Evolutionary conservation across 2,888 invertebrate species (phyloP).

Genomic region (Cynaeus angustus): DNA sequence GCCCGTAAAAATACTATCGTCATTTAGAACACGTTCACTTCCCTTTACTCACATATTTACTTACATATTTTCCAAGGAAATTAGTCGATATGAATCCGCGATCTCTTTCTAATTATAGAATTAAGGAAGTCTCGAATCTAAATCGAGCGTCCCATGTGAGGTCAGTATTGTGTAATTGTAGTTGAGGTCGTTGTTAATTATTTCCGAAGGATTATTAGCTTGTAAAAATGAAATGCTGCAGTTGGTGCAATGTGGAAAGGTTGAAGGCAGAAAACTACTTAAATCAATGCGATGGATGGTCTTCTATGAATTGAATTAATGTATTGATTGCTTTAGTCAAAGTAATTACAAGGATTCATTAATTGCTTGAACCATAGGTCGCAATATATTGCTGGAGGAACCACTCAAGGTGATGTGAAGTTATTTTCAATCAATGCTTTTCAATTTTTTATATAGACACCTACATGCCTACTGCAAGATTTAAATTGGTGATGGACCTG

Average conservation of each 20-base stretch:
- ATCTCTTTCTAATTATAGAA: constrained; percentile 44
- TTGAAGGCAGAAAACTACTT: constrained; percentile 1
- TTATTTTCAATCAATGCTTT: constrained; percentile 1
- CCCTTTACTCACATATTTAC: constrained; percentile 24
- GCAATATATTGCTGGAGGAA: neutral
- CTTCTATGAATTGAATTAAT: constrained; percentile 4
- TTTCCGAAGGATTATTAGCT: constrained; percentile 43
- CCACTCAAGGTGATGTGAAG: neutral
- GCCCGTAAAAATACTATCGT: constrained; percentile 10
- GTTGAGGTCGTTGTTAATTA: constrained; percentile 41
- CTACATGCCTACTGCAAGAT: no score
- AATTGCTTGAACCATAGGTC: constrained; percentile 15
- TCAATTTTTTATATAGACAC: neutral
- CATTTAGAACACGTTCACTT: constrained; percentile 30
- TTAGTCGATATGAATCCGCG: constrained; percentile 32
- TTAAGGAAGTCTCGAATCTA: constrained; percentile 47
- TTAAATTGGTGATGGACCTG: no score
- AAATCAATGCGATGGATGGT: neutral
- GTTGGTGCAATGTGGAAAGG: neutral
- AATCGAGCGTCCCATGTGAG: constrained; percentile 41
- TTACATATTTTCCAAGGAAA: constrained; percentile 22
- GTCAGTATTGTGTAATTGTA: constrained; percentile 46
- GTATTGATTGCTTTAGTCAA: constrained; percentile 4
- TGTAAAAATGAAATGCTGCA: constrained; percentile 13
- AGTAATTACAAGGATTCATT: constrained; percentile 22